Conservation (phyloP, 2,888 invertebrate genomes). For the Stenurella melanura region DNA sequence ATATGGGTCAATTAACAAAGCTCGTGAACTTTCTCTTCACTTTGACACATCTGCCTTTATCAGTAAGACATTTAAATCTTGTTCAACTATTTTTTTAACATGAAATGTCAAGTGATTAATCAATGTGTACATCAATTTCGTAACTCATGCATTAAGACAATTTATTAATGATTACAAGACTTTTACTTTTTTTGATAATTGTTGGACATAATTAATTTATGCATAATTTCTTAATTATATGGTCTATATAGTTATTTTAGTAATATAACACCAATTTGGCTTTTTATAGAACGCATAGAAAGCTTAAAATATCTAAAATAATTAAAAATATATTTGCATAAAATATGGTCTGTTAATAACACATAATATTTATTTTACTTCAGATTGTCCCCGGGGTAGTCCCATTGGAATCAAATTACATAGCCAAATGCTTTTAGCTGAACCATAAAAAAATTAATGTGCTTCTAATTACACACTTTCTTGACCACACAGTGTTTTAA, state of each 20-base stretch:
- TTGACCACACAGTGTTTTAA: neutral
- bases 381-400: neutral
- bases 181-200: conserved; percentile 2
- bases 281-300: neutral
- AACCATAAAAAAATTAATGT: conserved; percentile 2
- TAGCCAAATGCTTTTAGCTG: neutral
- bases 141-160: neutral
- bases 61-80: conserved; percentile 1
- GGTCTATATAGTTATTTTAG: conserved; percentile 1
- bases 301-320: neutral
- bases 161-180: neutral
- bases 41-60: neutral
- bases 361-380: neutral
- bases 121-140: neutral
- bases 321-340: neutral
- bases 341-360: neutral
- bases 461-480: conserved; percentile 6
- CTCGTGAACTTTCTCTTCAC: neutral
- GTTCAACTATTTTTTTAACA: neutral
- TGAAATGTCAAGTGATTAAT: neutral
- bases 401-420: neutral
- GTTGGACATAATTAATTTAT: neutral
- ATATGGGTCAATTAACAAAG: neutral
- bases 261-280: neutral
- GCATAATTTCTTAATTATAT: neutral